Percentiles rank a stretch among this genome's conserved stretches.
Conservation (phyloP, 2,113 vertebrate genomes). For the Myrmecobius fasciatus region DNA sequence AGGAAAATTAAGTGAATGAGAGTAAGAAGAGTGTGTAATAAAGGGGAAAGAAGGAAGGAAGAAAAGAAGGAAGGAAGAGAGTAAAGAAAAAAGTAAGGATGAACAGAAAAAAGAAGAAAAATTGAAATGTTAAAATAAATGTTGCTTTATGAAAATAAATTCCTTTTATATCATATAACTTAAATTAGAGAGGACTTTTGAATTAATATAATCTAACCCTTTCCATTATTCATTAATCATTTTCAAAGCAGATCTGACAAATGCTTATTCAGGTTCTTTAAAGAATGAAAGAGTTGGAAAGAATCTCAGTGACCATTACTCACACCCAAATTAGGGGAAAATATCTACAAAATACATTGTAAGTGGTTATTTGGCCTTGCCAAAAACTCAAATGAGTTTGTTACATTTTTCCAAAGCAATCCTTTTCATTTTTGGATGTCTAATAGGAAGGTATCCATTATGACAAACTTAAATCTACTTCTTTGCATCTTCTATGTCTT, state of each 20-base stretch:
- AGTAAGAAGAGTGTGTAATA: background rate
- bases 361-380: background rate
- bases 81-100: background rate
- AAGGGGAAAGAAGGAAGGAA: background rate
- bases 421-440: background rate
- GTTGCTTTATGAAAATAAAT: background rate
- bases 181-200: background rate
- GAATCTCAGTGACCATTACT: background rate
- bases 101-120: background rate
- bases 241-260: background rate
- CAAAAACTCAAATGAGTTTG: background rate
- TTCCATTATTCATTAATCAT: background rate
- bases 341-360: background rate
- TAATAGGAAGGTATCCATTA: background rate
- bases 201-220: background rate
- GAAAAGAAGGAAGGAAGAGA: background rate
- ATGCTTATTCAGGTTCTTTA: background rate
- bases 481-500: background rate
- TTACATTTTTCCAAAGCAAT: background rate
- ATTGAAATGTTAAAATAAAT: background rate
- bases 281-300: background rate
- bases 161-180: background rate
- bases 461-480: background rate
- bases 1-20: background rate
- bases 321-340: background rate